Evolutionary conservation across 2,888 invertebrate genomes (phyloP).

Genomic region (Thereva nobilitata): DNA sequence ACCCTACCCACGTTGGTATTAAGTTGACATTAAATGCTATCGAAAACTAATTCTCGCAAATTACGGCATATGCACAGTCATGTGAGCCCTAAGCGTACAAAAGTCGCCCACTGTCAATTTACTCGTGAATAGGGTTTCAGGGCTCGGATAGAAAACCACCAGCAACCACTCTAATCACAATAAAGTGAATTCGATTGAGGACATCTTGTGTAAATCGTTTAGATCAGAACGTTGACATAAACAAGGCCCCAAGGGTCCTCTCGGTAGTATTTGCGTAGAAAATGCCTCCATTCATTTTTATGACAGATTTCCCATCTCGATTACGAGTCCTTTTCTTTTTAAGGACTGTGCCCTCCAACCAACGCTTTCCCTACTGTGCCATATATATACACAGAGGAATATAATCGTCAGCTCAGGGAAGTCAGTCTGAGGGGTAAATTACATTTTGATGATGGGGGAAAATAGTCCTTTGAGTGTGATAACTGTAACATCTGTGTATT

Average conservation of each 20-base stretch:
- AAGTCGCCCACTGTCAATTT: slow-evolving; percentile 34
- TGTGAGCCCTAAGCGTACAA: slow-evolving; percentile 22
- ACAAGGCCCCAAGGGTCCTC: slow-evolving; percentile 58
- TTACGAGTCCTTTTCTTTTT: slow-evolving; percentile 46
- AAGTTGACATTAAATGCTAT: slow-evolving; percentile 20
- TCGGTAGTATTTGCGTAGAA: slow-evolving; percentile 44
- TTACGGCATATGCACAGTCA: slow-evolving; percentile 31
- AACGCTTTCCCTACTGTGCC: background rate
- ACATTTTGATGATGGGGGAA: slow-evolving; percentile 56
- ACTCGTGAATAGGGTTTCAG: slow-evolving; percentile 5
- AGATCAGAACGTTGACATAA: slow-evolving; percentile 54
- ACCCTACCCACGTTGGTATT: no score
- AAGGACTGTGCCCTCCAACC: slow-evolving; percentile 11
- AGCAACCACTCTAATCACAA: slow-evolving; percentile 39
- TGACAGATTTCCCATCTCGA: slow-evolving; percentile 57
- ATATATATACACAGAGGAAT: slow-evolving; percentile 22
- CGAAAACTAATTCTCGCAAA: slow-evolving; percentile 29
- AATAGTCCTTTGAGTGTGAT: slow-evolving; percentile 51
- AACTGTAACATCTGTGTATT: slow-evolving; percentile 60
- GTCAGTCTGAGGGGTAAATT: slow-evolving; percentile 47
- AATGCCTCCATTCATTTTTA: slow-evolving; percentile 48
- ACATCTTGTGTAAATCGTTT: slow-evolving; percentile 40
- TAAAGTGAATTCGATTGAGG: slow-evolving; percentile 42
- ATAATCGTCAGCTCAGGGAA: slow-evolving; percentile 23
- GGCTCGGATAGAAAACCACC: slow-evolving; percentile 24